A percentile compares a stretch with the other conserved stretches of the same genome.
Conservation (phyloP, 2,797 vertebrate species). For the Columba guinea region DNA sequence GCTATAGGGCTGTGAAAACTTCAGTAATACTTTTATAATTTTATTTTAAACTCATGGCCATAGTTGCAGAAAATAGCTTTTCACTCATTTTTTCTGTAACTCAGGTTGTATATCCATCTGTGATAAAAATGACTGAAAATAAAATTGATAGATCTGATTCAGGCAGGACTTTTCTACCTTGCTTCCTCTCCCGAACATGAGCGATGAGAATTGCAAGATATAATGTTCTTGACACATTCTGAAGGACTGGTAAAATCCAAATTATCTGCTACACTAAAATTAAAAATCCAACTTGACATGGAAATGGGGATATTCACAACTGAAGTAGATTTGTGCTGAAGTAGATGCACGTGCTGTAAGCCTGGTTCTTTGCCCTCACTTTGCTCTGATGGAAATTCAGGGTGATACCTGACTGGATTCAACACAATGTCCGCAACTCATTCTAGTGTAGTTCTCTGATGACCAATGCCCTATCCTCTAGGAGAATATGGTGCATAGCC, state of each 20-base stretch:
- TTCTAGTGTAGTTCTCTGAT: background rate
- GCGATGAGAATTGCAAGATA: background rate
- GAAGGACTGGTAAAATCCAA: background rate
- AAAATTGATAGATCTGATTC: background rate
- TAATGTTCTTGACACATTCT: background rate
- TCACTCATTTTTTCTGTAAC: background rate
- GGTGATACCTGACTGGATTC: background rate
- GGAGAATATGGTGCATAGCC: background rate
- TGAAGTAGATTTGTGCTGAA: background rate
- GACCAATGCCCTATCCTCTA: background rate
- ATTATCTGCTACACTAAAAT: background rate
- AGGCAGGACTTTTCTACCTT: background rate
- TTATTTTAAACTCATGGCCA: background rate
- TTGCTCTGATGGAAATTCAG: background rate
- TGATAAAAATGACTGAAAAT: constrained; percentile 4
- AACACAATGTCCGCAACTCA: background rate
- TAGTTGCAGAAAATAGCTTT: background rate
- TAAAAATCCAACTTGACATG: background rate
- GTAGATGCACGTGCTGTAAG: background rate
- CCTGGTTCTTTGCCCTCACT: background rate
- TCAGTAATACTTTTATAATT: background rate
- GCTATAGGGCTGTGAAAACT: background rate
- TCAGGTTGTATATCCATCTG: background rate
- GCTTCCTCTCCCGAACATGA: background rate
- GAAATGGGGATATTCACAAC: background rate